These are phyloP conservation scores for Tympanuchus pallidicinctus DNA, from an alignment of 2,113 vertebrate genomes.

Conservation along the genomic window DNA sequence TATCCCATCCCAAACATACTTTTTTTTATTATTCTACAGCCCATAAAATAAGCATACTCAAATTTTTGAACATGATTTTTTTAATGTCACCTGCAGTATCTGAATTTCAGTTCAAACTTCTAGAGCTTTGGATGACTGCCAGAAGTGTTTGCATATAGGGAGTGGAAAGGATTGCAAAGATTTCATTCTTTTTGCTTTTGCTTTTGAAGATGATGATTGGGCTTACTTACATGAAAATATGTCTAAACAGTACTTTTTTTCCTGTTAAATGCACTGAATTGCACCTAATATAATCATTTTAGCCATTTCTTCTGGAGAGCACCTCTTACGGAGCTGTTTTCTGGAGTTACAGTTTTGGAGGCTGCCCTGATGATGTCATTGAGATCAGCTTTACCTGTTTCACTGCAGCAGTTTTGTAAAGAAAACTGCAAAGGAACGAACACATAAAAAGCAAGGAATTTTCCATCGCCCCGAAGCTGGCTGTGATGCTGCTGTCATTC, in stretches of 20 bases:
- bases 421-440: neutral
- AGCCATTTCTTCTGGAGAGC: neutral
- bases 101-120: neutral
- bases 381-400: neutral
- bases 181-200: neutral
- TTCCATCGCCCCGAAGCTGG: neutral
- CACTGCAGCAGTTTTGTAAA: neutral
- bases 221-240: neutral
- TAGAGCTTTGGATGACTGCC: neutral
- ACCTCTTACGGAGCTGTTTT: neutral
- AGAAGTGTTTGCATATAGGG: neutral
- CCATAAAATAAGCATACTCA: neutral
- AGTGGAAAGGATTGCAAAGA: neutral
- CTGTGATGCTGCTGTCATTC: fast-evolving
- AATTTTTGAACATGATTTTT: neutral
- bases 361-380: neutral
- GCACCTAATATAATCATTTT: neutral
- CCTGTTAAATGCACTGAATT: neutral
- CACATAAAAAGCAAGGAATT: neutral
- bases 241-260: neutral
- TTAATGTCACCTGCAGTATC: neutral
- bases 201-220: neutral
- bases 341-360: neutral
- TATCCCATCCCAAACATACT: neutral
- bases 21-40: neutral